Percentiles rank a stretch among this genome's conserved stretches.
Conservation (phyloP, 2,888 invertebrate species). For the Caenorhabditis zanzibari region DNA sequence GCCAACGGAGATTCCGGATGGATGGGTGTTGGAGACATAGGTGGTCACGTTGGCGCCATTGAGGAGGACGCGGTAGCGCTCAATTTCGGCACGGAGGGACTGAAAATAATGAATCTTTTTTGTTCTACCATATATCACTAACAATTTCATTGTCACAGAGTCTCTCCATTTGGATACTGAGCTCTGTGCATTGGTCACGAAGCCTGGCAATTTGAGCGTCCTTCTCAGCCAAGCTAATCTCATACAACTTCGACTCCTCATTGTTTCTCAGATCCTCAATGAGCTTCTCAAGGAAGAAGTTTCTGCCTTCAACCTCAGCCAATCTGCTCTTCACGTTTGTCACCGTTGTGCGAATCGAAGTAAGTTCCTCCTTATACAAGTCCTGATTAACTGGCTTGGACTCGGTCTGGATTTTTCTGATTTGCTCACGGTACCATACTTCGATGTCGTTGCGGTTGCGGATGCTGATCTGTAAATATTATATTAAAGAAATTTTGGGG, state of each 20-base stretch:
- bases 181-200: conserved; percentile 62
- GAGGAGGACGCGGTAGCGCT: conserved; percentile 53
- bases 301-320: conserved; percentile 61
- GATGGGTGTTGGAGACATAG: conserved; percentile 32
- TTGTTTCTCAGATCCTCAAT: conserved; percentile 45
- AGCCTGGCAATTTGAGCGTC: conserved; percentile 51
- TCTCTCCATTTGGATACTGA: conserved; percentile 60
- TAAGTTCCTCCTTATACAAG: conserved; percentile 58
- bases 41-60: conserved; percentile 63
- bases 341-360: conserved; percentile 44
- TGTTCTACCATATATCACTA: neutral
- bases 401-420: conserved; percentile 48
- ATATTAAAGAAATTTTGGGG: neutral
- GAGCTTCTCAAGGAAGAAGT: conserved; percentile 46
- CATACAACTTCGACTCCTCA: conserved; percentile 46
- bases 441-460: conserved; percentile 57
- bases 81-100: conserved; percentile 64
- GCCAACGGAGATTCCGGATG: conserved; percentile 7
- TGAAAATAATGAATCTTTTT: conserved; percentile 7
- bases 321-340: conserved; percentile 33
- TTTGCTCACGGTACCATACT: conserved; percentile 57
- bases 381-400: conserved; percentile 24
- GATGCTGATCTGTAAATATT: conserved; percentile 44
- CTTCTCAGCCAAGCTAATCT: conserved; percentile 51
- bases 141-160: conserved; percentile 64